Conservation (phyloP, 2,113 vertebrate genomes). For the Sitta europaea region DNA sequence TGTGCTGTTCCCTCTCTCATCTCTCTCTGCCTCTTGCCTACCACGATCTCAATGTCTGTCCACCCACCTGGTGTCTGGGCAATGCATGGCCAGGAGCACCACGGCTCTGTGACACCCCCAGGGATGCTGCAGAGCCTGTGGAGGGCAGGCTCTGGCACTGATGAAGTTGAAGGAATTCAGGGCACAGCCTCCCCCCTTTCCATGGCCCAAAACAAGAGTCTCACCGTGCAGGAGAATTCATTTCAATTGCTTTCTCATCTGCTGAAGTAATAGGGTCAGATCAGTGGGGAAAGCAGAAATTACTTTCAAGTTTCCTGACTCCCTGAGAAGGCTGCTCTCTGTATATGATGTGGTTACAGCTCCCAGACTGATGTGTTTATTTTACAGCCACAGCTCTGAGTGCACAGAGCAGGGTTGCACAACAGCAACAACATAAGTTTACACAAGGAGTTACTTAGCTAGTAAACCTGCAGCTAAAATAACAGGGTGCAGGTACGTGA, state of each 20-base stretch:
- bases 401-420: background rate
- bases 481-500: background rate
- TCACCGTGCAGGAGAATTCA: background rate
- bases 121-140: background rate
- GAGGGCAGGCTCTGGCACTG: background rate
- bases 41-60: rapidly evolving
- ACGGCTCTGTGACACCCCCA: rapidly evolving
- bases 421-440: background rate
- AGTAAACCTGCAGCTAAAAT: background rate
- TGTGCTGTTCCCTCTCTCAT: background rate
- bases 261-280: conserved; percentile 38
- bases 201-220: background rate
- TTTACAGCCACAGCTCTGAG: background rate
- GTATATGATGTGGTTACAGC: background rate
- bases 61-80: background rate
- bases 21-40: background rate
- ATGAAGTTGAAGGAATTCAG: background rate
- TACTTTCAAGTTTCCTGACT: background rate
- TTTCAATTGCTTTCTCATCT: background rate
- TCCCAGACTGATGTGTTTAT: background rate
- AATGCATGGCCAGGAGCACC: rapidly evolving
- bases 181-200: background rate
- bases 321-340: background rate
- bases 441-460: background rate
- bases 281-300: conserved; percentile 18